Evolutionary conservation across 30 jellyfish, hydroid and myxozoan genomes (phyloP).

Genomic region (Chrysaora quinquecirrha): DNA sequence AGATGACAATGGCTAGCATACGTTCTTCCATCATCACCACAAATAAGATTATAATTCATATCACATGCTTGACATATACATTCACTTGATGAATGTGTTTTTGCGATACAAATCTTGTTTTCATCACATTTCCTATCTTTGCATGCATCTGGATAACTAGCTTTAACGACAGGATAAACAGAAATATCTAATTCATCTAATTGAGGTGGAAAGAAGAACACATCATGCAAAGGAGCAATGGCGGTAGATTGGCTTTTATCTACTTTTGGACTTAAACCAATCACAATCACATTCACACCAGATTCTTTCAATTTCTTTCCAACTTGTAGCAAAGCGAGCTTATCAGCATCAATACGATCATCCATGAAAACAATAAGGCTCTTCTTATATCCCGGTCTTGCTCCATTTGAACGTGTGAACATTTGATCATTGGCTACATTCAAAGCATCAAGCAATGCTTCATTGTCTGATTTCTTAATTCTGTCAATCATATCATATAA

Average conservation of each 20-base stretch:
- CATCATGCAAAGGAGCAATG: conserved; percentile 51
- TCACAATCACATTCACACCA: conserved; percentile 62
- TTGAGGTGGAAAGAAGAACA: conserved; percentile 74
- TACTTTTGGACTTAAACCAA: conserved; percentile 56
- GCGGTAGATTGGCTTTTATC: conserved; percentile 24
- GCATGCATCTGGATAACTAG: conserved; percentile 81
- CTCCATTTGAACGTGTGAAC: conserved; percentile 67
- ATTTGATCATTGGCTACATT: conserved; percentile 14
- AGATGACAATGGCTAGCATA: conserved; percentile 81
- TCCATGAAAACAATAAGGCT: conserved; percentile 62
- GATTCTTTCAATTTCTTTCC: conserved; percentile 28
- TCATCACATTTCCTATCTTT: conserved; percentile 31
- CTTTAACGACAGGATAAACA: conserved; percentile 55
- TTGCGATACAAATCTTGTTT: conserved; percentile 40
- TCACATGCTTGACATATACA: conserved; percentile 65
- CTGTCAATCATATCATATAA: conserved; percentile 1
- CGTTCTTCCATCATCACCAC: conserved; percentile 79
- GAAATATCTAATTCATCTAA: conserved; percentile 54
- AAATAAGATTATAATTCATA: conserved; percentile 46
- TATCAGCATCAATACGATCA: conserved; percentile 15
- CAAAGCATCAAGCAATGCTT: conserved; percentile 21
- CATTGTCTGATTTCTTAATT: background rate
- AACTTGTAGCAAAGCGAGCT: conserved; percentile 20
- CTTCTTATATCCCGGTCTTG: conserved; percentile 64
- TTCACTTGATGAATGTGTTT: conserved; percentile 1